A percentile compares a stretch with the other conserved stretches of the same genome.
Evolutionary conservation across 2,113 vertebrate genomes (phyloP).

Genomic region (Erinaceus europaeus): DNA sequence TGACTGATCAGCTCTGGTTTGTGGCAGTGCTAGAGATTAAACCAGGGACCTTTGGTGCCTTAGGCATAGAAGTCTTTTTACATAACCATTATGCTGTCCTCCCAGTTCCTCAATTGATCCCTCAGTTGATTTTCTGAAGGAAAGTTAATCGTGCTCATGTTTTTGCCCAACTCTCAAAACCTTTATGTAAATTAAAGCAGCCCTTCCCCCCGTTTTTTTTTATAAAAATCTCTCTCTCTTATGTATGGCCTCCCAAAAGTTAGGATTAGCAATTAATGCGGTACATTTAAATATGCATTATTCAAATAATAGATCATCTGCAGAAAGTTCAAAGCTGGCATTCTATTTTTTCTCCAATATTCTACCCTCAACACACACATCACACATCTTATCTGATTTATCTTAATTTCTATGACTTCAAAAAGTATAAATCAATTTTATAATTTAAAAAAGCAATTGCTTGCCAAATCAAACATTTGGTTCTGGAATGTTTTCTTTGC

Average conservation of each 20-base stretch:
- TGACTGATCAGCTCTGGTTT: too few species aligned
- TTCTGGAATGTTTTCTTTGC: constrained; percentile 36
- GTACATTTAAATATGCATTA: background rate
- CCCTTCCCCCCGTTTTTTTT: background rate
- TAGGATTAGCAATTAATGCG: too few species aligned
- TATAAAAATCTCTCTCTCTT: too few species aligned
- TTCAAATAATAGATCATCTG: background rate
- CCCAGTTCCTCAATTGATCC: too few species aligned
- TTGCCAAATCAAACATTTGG: constrained; percentile 42
- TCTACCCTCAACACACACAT: too few species aligned
- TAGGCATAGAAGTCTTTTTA: too few species aligned
- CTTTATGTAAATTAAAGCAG: background rate
- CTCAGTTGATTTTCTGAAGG: background rate
- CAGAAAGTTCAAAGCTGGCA: background rate
- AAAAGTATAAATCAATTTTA: constrained; percentile 50
- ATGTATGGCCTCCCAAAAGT: too few species aligned
- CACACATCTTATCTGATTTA: background rate
- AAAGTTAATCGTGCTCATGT: background rate
- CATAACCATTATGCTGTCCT: too few species aligned
- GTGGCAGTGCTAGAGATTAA: too few species aligned
- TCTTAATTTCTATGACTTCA: constrained; percentile 27
- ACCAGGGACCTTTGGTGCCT: too few species aligned
- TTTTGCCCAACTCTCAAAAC: background rate
- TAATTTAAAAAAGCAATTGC: constrained; percentile 31
- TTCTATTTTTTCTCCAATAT: background rate